Evolutionary conservation across 2,113 vertebrate genomes (phyloP).

Genomic region (Leucopsar rothschildi): DNA sequence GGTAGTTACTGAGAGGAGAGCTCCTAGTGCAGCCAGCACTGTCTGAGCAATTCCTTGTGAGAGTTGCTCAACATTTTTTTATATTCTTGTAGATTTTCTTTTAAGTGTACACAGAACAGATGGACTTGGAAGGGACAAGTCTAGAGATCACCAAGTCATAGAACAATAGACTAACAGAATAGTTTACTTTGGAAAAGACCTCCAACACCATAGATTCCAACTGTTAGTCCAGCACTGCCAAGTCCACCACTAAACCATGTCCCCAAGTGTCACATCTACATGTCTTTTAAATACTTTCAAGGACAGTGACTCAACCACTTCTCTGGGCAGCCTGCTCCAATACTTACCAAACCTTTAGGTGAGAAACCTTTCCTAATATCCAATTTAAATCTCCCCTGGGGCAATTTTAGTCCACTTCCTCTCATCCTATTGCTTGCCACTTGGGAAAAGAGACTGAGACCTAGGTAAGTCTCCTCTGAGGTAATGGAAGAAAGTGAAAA

Average conservation of each 20-base stretch:
- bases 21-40: background rate
- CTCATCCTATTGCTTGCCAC: background rate
- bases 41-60: background rate
- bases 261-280: background rate
- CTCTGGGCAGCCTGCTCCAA: background rate
- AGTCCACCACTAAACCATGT: background rate
- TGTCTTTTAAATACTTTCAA: background rate
- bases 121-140: background rate
- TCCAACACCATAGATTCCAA: background rate
- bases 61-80: background rate
- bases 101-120: background rate
- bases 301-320: background rate
- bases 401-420: background rate
- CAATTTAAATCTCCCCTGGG: background rate
- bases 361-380: background rate
- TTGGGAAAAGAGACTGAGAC: background rate
- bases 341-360: background rate
- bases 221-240: background rate
- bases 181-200: background rate
- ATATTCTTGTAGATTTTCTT: background rate
- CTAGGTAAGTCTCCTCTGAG: background rate
- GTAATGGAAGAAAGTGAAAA: fast-evolving
- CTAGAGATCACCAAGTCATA: background rate
- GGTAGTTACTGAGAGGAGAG: background rate
- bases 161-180: background rate